Evolutionary conservation across 2,888 invertebrate species (phyloP).

Genomic region (Pasiphila rectangulata): DNA sequence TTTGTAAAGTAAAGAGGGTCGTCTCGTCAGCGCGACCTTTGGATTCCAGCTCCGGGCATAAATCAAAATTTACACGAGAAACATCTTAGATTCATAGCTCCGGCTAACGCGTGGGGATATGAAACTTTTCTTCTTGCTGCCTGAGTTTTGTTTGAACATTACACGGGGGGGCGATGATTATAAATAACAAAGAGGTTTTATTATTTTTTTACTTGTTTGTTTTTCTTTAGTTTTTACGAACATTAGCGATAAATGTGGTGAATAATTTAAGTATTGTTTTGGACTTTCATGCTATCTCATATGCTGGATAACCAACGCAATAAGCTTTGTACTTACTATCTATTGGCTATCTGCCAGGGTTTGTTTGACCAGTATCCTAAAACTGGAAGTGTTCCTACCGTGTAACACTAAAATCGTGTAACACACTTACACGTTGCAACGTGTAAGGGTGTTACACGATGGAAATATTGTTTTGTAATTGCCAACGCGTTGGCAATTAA

Average conservation of each 20-base stretch:
- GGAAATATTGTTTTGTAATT: too few species aligned
- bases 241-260: neutral
- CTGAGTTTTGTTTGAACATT: constrained; percentile 11
- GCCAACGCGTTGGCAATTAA: too few species aligned
- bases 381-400: too few species aligned
- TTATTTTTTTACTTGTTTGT: neutral
- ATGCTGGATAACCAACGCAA: too few species aligned
- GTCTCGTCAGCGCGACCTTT: constrained; percentile 43
- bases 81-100: constrained; percentile 54
- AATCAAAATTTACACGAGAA: constrained; percentile 68
- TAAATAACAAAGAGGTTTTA: neutral
- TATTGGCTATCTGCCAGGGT: constrained; percentile 8
- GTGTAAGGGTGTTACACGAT: too few species aligned
- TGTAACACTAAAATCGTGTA: too few species aligned
- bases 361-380: constrained; percentile 9
- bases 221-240: neutral
- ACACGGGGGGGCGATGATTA: neutral
- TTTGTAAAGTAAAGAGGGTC: constrained; percentile 55
- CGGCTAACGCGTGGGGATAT: constrained; percentile 34
- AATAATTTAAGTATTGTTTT: too few species aligned
- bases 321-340: too few species aligned
- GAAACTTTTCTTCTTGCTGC: constrained; percentile 29
- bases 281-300: too few species aligned
- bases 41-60: constrained; percentile 53
- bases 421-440: too few species aligned